Conservation (phyloP, 2,797 vertebrate species). For the Lacerta agilis region DNA sequence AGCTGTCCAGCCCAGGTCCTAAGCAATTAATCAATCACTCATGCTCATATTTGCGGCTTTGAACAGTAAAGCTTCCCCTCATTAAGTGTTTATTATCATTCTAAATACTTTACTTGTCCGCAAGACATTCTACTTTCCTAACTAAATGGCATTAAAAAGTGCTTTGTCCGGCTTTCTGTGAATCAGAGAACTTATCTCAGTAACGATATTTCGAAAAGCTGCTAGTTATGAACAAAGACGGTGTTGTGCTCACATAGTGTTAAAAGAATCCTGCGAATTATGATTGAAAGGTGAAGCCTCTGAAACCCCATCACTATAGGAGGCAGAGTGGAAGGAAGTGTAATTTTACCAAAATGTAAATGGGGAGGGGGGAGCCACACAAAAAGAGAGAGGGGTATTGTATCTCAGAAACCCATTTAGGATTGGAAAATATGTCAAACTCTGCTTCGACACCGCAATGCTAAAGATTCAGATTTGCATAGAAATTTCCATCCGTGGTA, state of each 20-base stretch:
- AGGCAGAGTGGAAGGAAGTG: not conserved
- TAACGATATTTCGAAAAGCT: not conserved
- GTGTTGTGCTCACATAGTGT: not conserved
- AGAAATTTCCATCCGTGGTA: not conserved
- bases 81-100: not conserved
- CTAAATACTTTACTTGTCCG: not conserved
- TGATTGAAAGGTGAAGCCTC: not conserved
- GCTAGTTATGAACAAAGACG: constrained; percentile 21
- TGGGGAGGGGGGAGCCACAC: not conserved
- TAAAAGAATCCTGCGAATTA: constrained; percentile 13
- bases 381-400: constrained; percentile 5
- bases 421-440: constrained; percentile 6
- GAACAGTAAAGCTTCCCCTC: not conserved
- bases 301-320: constrained; percentile 7
- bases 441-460: not conserved
- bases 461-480: constrained; percentile 10
- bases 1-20: not conserved
- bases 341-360: not conserved
- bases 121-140: not conserved
- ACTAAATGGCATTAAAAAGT: not conserved
- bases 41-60: not conserved
- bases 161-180: not conserved
- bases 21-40: not conserved
- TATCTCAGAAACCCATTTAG: constrained; percentile 13
- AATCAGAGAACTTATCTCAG: not conserved